Evolutionary conservation across 2,797 vertebrate genomes (phyloP), one percentile per base, ranked within the genome.

Genomic region (Sebastes minor): DNA sequence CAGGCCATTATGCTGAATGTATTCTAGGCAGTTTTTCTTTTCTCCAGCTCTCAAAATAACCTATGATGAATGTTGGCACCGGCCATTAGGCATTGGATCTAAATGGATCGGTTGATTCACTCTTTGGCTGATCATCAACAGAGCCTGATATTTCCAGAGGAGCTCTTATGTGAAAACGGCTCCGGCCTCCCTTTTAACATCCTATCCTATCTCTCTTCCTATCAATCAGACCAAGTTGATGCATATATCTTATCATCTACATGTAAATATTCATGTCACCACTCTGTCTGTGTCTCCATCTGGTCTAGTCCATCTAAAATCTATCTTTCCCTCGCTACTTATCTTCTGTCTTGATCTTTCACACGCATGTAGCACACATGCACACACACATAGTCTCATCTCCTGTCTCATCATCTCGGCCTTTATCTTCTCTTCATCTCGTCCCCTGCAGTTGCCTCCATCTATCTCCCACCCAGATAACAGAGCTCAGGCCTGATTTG

Each of bases 111-210:
- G 59, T 66, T 85, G 71, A 81, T 80, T 86, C 77, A 71, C 30
- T 71, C 10, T 32, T 67, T 88, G 87, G 84, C 76, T 78, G 67
- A 76, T 20, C 46, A 81, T 76, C 79, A 91, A 57, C 14, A 59
- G 53, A 71, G 30, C 18, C 42, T 20, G 56, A 74, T 56, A 63
- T 63, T 86, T 76, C 65, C 63, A 72, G 27, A 32, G 35, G 46
- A 65, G 68, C 68, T 27, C 23, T 49, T 84, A 23, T 46, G 33
- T 72, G 33, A 79, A 61, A 76, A 56, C 59, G 28, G 55, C 62
- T 49, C 59, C n/a, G 53, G 53, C 33, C 1, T 78, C 30, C 20
- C 30, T 70, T 62, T 74, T 14, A 57, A 52, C 46, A 71, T 57
- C 73, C 9, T n/a, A 49, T 18, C 56, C 18, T 56, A 5, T 57